A percentile compares a stretch with the other conserved stretches of the same genome.
Evolutionary conservation across 1,140 invertebrate species (phyloP).

Genomic region (Teleopsis dalmanni): DNA sequence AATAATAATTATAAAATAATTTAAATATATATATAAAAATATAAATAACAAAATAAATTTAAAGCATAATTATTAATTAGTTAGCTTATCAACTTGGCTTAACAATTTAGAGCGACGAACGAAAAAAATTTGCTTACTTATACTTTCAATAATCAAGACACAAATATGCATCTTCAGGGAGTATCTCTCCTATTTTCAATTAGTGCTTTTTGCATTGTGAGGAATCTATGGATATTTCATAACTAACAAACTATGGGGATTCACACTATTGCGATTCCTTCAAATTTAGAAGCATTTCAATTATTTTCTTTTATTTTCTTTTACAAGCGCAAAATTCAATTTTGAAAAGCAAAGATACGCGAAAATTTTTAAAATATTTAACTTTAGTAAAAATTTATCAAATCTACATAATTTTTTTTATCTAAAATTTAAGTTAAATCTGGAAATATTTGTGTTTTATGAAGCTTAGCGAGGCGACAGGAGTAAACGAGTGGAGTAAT

Average conservation of each 20-base stretch:
- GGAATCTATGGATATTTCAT: slow-evolving; percentile 38
- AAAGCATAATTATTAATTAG: not conserved
- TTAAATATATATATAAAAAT: not conserved
- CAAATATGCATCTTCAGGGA: slow-evolving; percentile 5
- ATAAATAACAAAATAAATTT: not conserved
- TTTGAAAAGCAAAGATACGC: no score
- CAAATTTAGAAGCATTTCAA: not conserved
- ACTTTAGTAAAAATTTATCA: no score
- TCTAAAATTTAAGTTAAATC: no score
- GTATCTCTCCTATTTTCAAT: no score
- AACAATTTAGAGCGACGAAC: slow-evolving; percentile 1
- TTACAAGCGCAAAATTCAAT: no score
- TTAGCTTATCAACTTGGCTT: not conserved
- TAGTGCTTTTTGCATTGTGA: slow-evolving; percentile 45
- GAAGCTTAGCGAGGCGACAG: no score
- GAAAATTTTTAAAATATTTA: no score
- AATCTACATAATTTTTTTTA: no score
- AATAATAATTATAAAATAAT: not conserved
- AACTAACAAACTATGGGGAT: not conserved
- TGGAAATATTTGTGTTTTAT: no score
- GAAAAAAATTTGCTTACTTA: slow-evolving; percentile 3
- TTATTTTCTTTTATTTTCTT: not conserved
- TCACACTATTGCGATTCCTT: not conserved
- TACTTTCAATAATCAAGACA: slow-evolving; percentile 7
- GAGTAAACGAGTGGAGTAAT: no score